These are phyloP conservation scores for Bombus difficillimus DNA, from an alignment of 1,140 invertebrate genomes.

Conservation along the genomic window DNA sequence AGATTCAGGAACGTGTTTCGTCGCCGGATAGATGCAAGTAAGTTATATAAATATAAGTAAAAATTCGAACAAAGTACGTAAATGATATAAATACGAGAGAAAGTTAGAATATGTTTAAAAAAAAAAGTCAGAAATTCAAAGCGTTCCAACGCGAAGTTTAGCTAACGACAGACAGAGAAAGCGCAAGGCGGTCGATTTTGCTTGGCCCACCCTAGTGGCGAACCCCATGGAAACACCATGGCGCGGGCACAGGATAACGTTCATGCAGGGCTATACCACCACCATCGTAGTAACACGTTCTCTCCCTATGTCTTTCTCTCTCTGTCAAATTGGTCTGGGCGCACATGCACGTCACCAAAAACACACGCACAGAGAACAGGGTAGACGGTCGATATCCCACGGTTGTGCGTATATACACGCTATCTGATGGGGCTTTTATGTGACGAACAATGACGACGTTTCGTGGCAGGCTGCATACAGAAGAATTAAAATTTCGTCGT, in stretches of 20 bases:
- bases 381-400: slow-evolving; percentile 68
- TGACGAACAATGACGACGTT: slow-evolving; percentile 62
- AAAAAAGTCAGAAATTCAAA: no score
- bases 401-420: slow-evolving; percentile 43
- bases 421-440: slow-evolving; percentile 67
- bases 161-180: background rate
- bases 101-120: background rate
- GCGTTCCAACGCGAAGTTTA: background rate
- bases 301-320: background rate
- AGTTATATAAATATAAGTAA: no score
- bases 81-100: no score
- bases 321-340: background rate
- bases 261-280: slow-evolving; percentile 24
- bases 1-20: no score
- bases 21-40: no score
- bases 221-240: slow-evolving; percentile 51
- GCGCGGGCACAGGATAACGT: background rate
- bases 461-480: slow-evolving; percentile 50
- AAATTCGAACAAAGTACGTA: no score
- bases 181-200: slow-evolving; percentile 50
- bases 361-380: slow-evolving; percentile 3
- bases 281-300: slow-evolving; percentile 5
- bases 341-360: slow-evolving; percentile 18
- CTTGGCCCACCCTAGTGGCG: slow-evolving; percentile 16
- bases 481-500: slow-evolving; percentile 59